Evolutionary conservation across 1,140 invertebrate species (phyloP), one percentile per base, ranked within the genome.

Genomic region (Pseudomyrmex dendroicus): DNA sequence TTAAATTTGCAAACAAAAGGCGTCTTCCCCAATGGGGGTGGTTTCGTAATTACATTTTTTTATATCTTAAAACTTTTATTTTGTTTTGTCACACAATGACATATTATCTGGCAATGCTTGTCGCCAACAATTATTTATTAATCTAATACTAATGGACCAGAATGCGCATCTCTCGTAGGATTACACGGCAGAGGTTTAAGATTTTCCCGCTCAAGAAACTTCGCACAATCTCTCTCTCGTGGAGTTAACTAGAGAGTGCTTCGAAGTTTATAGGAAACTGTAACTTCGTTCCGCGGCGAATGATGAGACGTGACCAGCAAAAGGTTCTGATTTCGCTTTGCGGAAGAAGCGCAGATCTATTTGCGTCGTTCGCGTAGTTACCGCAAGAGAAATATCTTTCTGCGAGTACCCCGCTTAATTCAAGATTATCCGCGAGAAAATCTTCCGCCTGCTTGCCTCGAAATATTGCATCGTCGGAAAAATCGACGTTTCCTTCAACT

Each of bases 241-340:
- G 44, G 17, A 54, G 62, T 77, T 77, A 76, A 66, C 61, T 67
- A 77, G 35, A 35, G 35, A 35, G n/a, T 52, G 35, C 12, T 46
- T 67, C 62, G 4, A 80, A 80, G 54, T 80, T 80, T 70, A 80
- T 57, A 9, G n/a, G 54, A 70, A 70, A 61, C 44, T n/a, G 17
- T 68, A 78, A 78, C 64, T 78, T 20, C 7, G 13, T 57, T 25
- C 13, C 35, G 15, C 20, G 7, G 63, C 52, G 10, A 48, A 68
- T 78, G 56, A 72, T 12, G 56, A 59, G 20, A 80, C 66, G 22
- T 25, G 66, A 50, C 35, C 76, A 50, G 22, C 13, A 25, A 46
- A 57, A 68, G 20, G 20, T 66, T 80, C 72, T 80, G 54, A 80
- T 72, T 70, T 80, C 4, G 9, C n/a, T 8, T 13, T 0, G 44